These are phyloP conservation scores for Cyphomyrmex costatus DNA, from an alignment of 1,140 invertebrate species.

Conservation along the genomic window DNA sequence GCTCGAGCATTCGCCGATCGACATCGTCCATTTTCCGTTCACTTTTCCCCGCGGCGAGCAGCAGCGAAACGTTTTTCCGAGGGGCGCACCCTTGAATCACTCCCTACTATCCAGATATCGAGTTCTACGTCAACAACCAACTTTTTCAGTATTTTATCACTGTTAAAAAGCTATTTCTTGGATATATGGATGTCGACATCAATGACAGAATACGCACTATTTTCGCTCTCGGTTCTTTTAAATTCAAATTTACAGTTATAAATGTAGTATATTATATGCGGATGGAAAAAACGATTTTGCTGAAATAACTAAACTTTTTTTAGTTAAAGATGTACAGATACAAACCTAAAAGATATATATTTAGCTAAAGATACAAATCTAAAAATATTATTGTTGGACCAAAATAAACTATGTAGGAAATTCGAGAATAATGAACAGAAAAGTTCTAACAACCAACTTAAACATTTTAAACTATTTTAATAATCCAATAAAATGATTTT, in stretches of 20 bases:
- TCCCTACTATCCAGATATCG: not conserved
- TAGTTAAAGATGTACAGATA: too few relatives aligned
- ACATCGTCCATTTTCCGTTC: constrained; percentile 38
- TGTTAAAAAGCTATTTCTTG: constrained; percentile 36
- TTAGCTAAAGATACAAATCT: too few relatives aligned
- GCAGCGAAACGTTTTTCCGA: constrained; percentile 9
- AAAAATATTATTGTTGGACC: too few relatives aligned
- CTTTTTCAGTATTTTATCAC: constrained; percentile 41
- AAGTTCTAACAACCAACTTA: too few relatives aligned
- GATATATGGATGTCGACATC: not conserved
- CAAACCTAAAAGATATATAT: too few relatives aligned
- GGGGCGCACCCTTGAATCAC: not conserved
- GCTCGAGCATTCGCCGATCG: constrained; percentile 20
- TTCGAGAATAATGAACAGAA: too few relatives aligned
- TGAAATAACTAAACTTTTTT: too few relatives aligned
- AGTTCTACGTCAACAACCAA: constrained; percentile 21
- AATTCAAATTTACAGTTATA: constrained; percentile 18
- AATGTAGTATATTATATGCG: not conserved
- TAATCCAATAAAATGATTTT: too few relatives aligned
- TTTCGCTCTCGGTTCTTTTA: not conserved
- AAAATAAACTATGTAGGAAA: too few relatives aligned
- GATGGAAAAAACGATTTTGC: too few relatives aligned
- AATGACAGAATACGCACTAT: not conserved
- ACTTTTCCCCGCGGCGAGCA: constrained; percentile 20
- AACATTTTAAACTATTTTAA: too few relatives aligned